Evolutionary conservation across 2,797 vertebrate genomes (phyloP).

Genomic region (Eupleurogrammus muticus): DNA sequence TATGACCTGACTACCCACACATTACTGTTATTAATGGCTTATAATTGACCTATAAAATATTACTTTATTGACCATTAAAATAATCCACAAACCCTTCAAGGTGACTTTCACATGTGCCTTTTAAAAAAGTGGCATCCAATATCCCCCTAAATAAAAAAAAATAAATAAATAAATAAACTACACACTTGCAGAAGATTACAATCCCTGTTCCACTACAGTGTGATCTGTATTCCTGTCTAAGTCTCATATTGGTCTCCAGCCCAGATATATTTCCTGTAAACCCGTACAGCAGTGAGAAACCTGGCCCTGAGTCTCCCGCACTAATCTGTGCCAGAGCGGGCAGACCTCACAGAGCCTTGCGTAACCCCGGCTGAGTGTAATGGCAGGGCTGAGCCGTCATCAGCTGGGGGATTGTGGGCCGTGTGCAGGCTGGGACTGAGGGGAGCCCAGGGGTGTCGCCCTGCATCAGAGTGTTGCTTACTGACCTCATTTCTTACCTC

Average conservation of each 20-base stretch:
- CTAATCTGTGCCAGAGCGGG: constrained; percentile 46
- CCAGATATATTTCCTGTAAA: constrained; percentile 20
- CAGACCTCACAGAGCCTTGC: constrained; percentile 32
- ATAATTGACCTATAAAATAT: background rate
- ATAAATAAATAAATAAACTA: background rate
- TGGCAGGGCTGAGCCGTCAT: constrained; percentile 49
- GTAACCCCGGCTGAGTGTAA: constrained; percentile 42
- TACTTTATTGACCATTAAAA: constrained; percentile 4
- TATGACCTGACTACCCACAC: background rate
- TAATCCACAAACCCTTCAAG: background rate
- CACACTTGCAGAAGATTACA: background rate
- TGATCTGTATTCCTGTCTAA: constrained; percentile 9
- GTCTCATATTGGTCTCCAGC: constrained; percentile 15
- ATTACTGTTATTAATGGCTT: background rate
- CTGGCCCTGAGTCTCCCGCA: constrained; percentile 21
- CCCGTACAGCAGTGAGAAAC: constrained; percentile 13
- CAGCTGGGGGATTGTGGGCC: constrained; percentile 53
- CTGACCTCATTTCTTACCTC: constrained; percentile 69
- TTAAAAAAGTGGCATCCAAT: background rate
- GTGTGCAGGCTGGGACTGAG: constrained; percentile 49
- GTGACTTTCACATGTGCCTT: background rate
- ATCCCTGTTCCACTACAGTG: background rate
- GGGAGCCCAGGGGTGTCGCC: constrained; percentile 61
- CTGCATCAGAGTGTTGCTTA: constrained; percentile 63
- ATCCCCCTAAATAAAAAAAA: background rate